Percentiles rank a stretch among this genome's conserved stretches.
phyloP scores from a whole-genome alignment of 2,797 vertebrate species.

The Hylomyscus alleni region DNA sequence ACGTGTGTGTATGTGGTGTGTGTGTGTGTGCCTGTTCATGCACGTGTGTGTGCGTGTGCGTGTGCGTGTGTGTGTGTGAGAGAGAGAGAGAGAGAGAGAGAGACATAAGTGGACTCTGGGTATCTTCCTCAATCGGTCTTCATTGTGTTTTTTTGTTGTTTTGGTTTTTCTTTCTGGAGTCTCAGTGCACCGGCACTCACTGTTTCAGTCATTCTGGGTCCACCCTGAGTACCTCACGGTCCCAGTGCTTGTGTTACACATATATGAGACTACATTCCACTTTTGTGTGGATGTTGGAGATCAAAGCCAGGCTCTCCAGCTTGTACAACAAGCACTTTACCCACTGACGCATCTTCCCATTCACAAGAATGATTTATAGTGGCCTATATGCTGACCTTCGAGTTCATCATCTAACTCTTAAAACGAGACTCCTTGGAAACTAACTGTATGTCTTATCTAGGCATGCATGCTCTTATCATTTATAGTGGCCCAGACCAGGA shows the following conservation, averaged over 20 bases:
- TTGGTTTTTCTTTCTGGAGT: not conserved
- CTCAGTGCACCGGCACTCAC: not conserved
- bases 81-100: too few relatives aligned
- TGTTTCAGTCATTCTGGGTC: not conserved
- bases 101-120: not conserved
- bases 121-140: not conserved
- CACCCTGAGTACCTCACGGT: not conserved
- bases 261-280: too few relatives aligned
- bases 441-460: not conserved
- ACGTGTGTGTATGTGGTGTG: not conserved
- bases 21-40: not conserved
- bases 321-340: not conserved
- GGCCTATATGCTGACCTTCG: not conserved
- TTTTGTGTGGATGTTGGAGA: not conserved
- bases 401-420: slow-evolving; percentile 44
- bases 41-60: too few relatives aligned
- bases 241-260: not conserved
- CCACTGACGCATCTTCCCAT: too few relatives aligned
- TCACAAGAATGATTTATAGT: slow-evolving; percentile 15
- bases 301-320: not conserved
- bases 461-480: not conserved
- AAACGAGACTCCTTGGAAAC: slow-evolving; percentile 1
- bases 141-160: not conserved
- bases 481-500: not conserved
- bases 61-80: not conserved